Evolutionary conservation across 53 echinoderm and acorn worm genomes (phyloP).

Genomic region (Paelopatides confundens): DNA sequence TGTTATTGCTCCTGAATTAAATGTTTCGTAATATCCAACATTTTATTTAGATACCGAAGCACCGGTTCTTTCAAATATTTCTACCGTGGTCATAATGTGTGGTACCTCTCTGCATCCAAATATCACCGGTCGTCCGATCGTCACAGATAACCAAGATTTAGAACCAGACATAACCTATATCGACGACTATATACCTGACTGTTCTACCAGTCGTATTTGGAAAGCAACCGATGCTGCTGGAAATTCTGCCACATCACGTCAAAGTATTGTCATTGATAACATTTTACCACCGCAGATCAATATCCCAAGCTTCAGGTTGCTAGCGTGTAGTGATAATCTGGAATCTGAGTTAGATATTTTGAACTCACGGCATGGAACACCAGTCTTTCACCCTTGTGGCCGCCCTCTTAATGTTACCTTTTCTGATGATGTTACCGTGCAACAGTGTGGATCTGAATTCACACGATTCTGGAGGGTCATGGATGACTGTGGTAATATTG

Average conservation of each 20-base stretch:
- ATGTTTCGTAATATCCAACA: no score
- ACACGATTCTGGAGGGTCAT: slow-evolving; percentile 10
- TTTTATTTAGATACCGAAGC: slow-evolving; percentile 16
- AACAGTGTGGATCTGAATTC: slow-evolving; percentile 2
- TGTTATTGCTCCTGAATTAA: no score
- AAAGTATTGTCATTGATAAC: not conserved
- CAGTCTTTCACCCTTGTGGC: slow-evolving; percentile 8
- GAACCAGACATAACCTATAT: not conserved
- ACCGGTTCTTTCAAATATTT: not conserved
- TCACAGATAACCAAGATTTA: slow-evolving; percentile 26
- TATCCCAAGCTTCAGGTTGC: not conserved
- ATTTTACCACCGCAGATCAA: slow-evolving; percentile 7
- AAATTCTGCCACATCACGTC: not conserved
- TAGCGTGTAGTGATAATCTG: slow-evolving; percentile 25
- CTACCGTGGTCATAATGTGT: not conserved
- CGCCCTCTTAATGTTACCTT: slow-evolving; percentile 15
- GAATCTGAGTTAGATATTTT: slow-evolving; percentile 29
- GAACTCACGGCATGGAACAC: not conserved
- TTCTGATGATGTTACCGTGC: not conserved
- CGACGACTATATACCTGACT: not conserved
- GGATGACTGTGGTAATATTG: slow-evolving; percentile 37
- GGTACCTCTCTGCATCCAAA: slow-evolving; percentile 3
- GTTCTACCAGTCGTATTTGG: slow-evolving; percentile 14
- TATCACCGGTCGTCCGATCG: not conserved
- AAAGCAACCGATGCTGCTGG: slow-evolving; percentile 29